phyloP scores from a whole-genome alignment of 2,888 invertebrate species.

The Plagodis pulveraria region DNA sequence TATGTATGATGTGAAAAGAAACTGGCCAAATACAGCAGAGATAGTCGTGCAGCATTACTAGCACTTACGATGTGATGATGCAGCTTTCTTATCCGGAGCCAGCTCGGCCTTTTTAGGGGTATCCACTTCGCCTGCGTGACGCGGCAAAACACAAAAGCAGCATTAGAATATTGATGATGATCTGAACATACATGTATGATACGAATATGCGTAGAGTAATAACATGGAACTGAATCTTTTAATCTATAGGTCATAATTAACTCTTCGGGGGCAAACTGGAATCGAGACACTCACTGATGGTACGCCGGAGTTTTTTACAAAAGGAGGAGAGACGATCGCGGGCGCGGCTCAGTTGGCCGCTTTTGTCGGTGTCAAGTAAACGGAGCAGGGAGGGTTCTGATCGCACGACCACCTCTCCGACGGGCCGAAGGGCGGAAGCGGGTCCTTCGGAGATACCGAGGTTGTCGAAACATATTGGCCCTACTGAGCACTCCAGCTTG shows the following conservation, averaged over 20 bases:
- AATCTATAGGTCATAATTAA: slow-evolving; percentile 28
- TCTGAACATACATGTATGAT: slow-evolving; percentile 49
- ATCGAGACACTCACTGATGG: slow-evolving; percentile 76
- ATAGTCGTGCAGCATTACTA: slow-evolving; percentile 73
- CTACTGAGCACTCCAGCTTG: slow-evolving; percentile 81
- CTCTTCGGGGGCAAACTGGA: slow-evolving; percentile 12
- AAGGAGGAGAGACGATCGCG: slow-evolving; percentile 77
- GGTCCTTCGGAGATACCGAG: slow-evolving; percentile 74
- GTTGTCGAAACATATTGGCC: slow-evolving; percentile 82
- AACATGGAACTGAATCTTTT: slow-evolving; percentile 10
- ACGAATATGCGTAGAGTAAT: slow-evolving; percentile 36
- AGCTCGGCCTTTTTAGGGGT: slow-evolving; percentile 81
- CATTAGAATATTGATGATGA: slow-evolving; percentile 77
- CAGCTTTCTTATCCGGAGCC: slow-evolving; percentile 79
- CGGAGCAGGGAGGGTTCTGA: slow-evolving; percentile 76
- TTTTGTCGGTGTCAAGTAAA: slow-evolving; percentile 74
- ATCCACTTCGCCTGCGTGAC: slow-evolving; percentile 81
- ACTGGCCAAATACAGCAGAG: slow-evolving; percentile 31
- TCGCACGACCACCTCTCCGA: slow-evolving; percentile 68
- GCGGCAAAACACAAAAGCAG: slow-evolving; percentile 82
- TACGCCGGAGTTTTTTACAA: slow-evolving; percentile 81
- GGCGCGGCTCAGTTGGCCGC: slow-evolving; percentile 74
- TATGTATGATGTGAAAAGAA: slow-evolving; percentile 35
- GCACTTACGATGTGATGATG: slow-evolving; percentile 82
- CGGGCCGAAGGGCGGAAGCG: slow-evolving; percentile 66